Percentiles rank a stretch among this genome's conserved stretches.
These are phyloP conservation scores for Acleris literana DNA, from an alignment of 2,888 invertebrate genomes.

Conservation along the genomic window DNA sequence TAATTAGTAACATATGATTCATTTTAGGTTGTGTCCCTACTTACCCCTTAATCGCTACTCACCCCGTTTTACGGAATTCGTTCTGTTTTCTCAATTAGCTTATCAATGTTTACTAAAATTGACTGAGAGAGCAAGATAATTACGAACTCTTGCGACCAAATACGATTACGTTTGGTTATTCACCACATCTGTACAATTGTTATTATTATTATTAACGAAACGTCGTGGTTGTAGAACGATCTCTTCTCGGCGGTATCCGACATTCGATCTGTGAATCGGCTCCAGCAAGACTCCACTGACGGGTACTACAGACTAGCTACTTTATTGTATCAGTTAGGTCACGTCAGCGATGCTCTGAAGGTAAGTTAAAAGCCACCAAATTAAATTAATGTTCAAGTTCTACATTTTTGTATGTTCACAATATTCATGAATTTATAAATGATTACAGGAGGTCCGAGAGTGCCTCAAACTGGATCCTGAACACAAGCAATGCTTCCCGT, in stretches of 20 bases:
- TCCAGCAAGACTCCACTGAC: slow-evolving; percentile 95
- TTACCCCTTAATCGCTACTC: no score
- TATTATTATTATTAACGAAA: no score
- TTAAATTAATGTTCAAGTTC: background rate
- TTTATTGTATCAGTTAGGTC: slow-evolving; percentile 94
- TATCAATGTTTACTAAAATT: no score
- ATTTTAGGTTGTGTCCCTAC: no score
- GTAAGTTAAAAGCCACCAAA: slow-evolving; percentile 54
- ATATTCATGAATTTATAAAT: background rate
- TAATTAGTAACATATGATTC: no score
- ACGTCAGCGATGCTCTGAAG: slow-evolving; percentile 95
- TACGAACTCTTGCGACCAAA: no score
- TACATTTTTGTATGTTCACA: background rate
- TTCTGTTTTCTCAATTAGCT: no score
- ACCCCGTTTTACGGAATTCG: no score
- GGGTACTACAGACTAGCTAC: slow-evolving; percentile 93
- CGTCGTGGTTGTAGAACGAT: slow-evolving; percentile 83
- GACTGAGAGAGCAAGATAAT: no score
- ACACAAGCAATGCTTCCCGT: slow-evolving; percentile 96
- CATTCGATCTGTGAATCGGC: slow-evolving; percentile 93
- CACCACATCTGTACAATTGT: no score
- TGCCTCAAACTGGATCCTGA: slow-evolving; percentile 99
- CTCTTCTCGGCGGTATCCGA: slow-evolving; percentile 94
- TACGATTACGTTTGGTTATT: no score
- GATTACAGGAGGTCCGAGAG: slow-evolving; percentile 91